Evolutionary conservation across 2,113 vertebrate species (phyloP), one percentile per base, ranked within the genome.

Genomic region (Catagonus wagneri): DNA sequence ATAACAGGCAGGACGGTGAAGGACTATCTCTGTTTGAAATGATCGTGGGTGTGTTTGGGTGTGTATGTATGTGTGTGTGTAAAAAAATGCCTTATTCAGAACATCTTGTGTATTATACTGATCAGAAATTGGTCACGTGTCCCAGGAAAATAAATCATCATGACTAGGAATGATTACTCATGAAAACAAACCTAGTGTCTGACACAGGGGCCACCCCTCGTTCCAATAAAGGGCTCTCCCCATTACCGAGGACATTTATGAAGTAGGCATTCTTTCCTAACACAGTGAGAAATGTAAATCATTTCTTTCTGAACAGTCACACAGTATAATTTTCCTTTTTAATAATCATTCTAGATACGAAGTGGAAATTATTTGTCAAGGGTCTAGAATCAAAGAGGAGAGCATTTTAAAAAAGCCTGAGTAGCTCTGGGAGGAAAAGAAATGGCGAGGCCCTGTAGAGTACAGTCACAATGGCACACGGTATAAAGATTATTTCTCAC

Each of bases 181-280:
- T 68, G 17, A 90, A 84, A 84, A 72, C 74, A 61, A 61, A 7
- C 3, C 14, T 52, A 58, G 1, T 25, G 23, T 16, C 10, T 71
- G 14, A 23, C 23, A 1, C 61, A 36, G 23, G 4, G 34, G 6
- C 11, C 29, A 54, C 22, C 9, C 4, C 20, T 6, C 16, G 9
- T 7, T 74, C 14, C 9, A 66, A 0, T 74, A 3, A 72, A 32
- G 27, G 23, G 11, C 11, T 58, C 27, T 3, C 4, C 0, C 12
- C 1, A 4, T 52, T 72, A 11, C 27, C 17, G 79, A 50, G 2
- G 29, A 15, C 1, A 4, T 22, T 74, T 34, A 74, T 52, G 12
- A 84, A 74, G 39, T 50, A 39, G 11, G 11, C 19, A 44, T 78
- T 94, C 95, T 44, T 71, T 87, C 25, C n/a, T 88, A 63, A 60